Percentiles rank a stretch among this genome's conserved stretches.
Evolutionary conservation across 2,113 vertebrate species (phyloP).

Genomic region (Miniopterus natalensis): DNA sequence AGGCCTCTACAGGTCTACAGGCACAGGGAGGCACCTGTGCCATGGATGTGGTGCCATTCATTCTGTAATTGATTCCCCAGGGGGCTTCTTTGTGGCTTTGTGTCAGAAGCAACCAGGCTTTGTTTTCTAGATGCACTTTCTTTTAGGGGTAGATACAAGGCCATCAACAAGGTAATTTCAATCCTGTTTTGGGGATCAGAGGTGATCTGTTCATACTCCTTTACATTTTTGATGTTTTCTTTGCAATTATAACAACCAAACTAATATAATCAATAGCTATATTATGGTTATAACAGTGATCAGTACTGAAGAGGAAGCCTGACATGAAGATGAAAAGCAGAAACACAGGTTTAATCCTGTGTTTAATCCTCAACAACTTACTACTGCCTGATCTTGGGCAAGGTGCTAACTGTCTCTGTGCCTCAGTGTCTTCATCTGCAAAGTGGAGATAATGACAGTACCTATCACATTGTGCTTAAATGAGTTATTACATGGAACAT

Average conservation of each 20-base stretch:
- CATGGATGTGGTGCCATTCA: not conserved
- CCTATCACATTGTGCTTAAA: not conserved
- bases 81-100: not conserved
- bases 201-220: not conserved
- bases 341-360: rapidly evolving
- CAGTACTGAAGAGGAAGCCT: not conserved
- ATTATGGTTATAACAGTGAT: not conserved
- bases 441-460: not conserved
- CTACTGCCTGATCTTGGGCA: not conserved
- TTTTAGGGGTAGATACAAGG: not conserved
- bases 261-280: not conserved
- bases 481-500: not conserved
- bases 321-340: rapidly evolving
- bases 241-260: not conserved
- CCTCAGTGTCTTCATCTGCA: not conserved
- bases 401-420: not conserved
- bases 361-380: not conserved
- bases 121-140: not conserved
- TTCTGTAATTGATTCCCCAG: rapidly evolving
- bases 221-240: not conserved
- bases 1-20: not conserved
- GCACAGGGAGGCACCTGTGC: not conserved
- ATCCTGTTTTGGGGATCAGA: not conserved
- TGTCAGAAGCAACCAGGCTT: not conserved
- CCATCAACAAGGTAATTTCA: not conserved